Percentiles rank a stretch among this genome's conserved stretches.
phyloP scores from a whole-genome alignment of 2,888 invertebrate genomes.

The Horisme vitalbata region DNA sequence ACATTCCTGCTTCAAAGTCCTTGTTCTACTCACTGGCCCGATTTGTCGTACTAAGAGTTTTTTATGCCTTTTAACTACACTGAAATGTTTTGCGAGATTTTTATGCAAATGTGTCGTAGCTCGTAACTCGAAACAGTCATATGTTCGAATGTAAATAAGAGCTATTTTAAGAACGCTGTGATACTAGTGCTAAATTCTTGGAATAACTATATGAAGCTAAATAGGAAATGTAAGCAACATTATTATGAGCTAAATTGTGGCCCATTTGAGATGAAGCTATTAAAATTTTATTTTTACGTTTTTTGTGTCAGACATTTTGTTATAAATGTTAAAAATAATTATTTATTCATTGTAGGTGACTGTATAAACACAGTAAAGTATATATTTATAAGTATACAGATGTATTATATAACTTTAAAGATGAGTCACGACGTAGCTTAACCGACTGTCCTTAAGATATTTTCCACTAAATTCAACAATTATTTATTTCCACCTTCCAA shows the following conservation, averaged over 20 bases:
- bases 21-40: constrained; percentile 2
- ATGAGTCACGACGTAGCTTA: no score
- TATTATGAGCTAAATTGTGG: neutral
- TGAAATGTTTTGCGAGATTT: constrained; percentile 23
- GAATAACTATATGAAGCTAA: neutral
- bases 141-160: constrained; percentile 21
- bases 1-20: neutral
- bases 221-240: neutral
- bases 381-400: no score
- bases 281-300: no score
- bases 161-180: constrained; percentile 17
- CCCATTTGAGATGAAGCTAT: no score
- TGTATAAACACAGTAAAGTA: no score
- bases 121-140: constrained; percentile 1
- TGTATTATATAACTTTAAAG: no score
- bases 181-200: constrained; percentile 1
- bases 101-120: constrained; percentile 28
- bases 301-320: no score
- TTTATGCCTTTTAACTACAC: neutral
- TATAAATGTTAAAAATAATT: no score
- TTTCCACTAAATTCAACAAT: no score
- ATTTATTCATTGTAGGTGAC: no score
- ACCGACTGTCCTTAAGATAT: no score
- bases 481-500: no score
- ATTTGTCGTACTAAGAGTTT: constrained; percentile 6